Conservation (phyloP, 2,113 vertebrate genomes). For the Ptyas mucosa region DNA sequence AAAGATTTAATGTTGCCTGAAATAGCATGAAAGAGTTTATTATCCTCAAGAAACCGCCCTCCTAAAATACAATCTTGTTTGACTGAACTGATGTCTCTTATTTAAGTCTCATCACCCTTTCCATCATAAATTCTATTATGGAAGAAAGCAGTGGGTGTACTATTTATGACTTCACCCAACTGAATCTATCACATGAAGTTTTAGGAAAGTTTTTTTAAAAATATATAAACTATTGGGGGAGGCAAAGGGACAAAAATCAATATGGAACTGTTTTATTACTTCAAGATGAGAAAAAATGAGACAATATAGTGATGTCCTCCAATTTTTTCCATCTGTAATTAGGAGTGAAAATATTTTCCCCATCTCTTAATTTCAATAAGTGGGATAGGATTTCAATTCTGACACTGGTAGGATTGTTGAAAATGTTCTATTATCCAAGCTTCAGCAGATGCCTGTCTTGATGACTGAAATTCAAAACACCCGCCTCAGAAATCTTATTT, state of each 20-base stretch:
- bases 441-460: not conserved
- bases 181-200: slow-evolving; percentile 1
- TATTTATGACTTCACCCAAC: slow-evolving; percentile 20
- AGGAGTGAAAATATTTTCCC: not conserved
- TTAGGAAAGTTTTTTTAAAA: slow-evolving; percentile 2
- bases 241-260: not conserved
- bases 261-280: not conserved
- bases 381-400: not conserved
- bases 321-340: not conserved
- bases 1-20: slow-evolving; percentile 32
- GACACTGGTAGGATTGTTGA: not conserved
- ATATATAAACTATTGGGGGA: not conserved
- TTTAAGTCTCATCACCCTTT: slow-evolving; percentile 40
- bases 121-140: slow-evolving; percentile 23
- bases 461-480: not conserved
- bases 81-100: slow-evolving; percentile 26
- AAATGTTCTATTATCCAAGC: not conserved
- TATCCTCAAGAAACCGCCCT: slow-evolving; percentile 29
- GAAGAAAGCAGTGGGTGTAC: not conserved
- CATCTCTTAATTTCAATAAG: not conserved
- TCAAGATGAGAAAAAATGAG: not conserved
- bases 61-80: slow-evolving; percentile 27
- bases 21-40: slow-evolving; percentile 26
- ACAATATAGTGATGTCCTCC: not conserved
- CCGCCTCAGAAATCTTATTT: not conserved